Evolutionary conservation across 2,888 invertebrate genomes (phyloP), one percentile per base, ranked within the genome.

Genomic region (Acronicta psi): DNA sequence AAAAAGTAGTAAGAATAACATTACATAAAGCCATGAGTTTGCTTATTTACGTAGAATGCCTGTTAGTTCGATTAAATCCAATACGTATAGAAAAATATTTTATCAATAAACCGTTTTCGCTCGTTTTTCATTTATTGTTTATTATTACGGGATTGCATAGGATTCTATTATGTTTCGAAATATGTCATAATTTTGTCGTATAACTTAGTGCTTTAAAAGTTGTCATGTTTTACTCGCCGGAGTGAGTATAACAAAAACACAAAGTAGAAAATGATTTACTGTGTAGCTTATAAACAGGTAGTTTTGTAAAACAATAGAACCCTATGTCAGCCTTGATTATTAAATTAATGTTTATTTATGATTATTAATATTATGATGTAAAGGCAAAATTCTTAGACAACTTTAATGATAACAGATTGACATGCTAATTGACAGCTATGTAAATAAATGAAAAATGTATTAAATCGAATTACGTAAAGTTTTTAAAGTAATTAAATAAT

Each of bases 381-480:
- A 57, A 62, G 58, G 60, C 57, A 47, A 71, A 60, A 36, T 60
- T 71, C 69, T 71, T 75, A 71, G 36, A 62, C 23, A 60, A 68
- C 65, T 73, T 69, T 52, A 52, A 53, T 62, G 45, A 58, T 62
- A 70, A 57, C 70, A 68, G 84, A 85, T 93, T 93, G 93, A 93
- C 92, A 84, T 76, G 73, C 83, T 93, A 93, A 93, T 93, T 93
- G 93, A 93, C 93, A 84, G 86, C 85, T 86, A 89, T 88, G 75
- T 77, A 85, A 88, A 84, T 44, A 57, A 83, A 53, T 49, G 18
- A 47, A 53, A 31, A 41, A 13, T 42, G n/a, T n/a, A 74, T 59
- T 55, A 59, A 78, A 73, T 46, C 38, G 23, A 75, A 73, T 73
- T 71, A 67, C 61, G 70, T 78, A 78, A 77, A 68, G 61, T 75